A percentile compares a stretch with the other conserved stretches of the same genome.
Evolutionary conservation across 2,113 vertebrate species (phyloP).

Genomic region (Tupaia chinensis): DNA sequence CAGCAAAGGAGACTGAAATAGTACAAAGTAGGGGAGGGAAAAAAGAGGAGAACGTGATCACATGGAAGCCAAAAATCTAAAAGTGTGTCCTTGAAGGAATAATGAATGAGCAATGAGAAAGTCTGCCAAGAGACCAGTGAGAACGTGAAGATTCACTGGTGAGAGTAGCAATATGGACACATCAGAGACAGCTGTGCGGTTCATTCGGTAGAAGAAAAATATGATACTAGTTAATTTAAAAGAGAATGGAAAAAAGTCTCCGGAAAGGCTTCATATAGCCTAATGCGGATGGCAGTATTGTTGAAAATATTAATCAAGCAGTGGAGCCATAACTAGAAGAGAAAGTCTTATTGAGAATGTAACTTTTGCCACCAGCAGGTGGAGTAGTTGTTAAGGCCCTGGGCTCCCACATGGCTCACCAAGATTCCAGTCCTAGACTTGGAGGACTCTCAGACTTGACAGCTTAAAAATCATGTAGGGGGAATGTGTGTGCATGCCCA

Average conservation of each 20-base stretch:
- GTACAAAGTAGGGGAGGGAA: neutral
- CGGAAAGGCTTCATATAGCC: neutral
- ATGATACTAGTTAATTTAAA: neutral
- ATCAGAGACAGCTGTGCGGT: neutral
- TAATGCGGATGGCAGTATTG: neutral
- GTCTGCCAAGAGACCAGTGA: neutral
- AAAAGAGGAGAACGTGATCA: neutral
- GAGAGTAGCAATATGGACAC: neutral
- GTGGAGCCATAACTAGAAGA: neutral
- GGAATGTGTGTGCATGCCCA: too few relatives aligned
- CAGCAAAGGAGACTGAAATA: neutral
- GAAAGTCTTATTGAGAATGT: neutral
- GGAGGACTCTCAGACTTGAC: too few relatives aligned
- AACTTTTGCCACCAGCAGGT: neutral
- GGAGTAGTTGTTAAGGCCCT: too few relatives aligned
- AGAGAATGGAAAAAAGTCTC: neutral
- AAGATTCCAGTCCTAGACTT: too few relatives aligned
- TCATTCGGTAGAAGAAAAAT: neutral
- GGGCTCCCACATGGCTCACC: too few relatives aligned
- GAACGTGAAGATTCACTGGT: neutral
- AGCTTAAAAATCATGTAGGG: too few relatives aligned
- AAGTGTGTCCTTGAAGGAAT: neutral
- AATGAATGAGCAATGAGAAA: neutral
- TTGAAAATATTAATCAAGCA: neutral
- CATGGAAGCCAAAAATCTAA: neutral